A percentile compares a stretch with the other conserved stretches of the same genome.
These are phyloP conservation scores for Actinostola sp. DNA, from an alignment of 92 coral and sea anemone genomes.

Conservation along the genomic window DNA sequence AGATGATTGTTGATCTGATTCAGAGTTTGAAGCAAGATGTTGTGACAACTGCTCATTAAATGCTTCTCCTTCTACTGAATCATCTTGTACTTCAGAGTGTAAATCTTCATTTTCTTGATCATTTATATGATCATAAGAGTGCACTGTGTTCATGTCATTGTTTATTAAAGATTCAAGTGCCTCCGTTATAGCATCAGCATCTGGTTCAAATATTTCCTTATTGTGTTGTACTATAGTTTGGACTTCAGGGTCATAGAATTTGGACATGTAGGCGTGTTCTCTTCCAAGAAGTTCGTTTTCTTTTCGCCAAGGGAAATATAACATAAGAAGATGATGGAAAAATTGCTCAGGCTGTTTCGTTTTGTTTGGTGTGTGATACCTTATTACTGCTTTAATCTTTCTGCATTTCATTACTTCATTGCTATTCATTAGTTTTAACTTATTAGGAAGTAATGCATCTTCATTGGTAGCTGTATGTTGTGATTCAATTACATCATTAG, in stretches of 20 bases:
- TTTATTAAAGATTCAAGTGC: slow-evolving; percentile 58
- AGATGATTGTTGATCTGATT: slow-evolving; percentile 15
- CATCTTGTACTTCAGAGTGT: slow-evolving; percentile 38
- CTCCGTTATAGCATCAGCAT: slow-evolving; percentile 63
- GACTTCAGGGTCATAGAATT: slow-evolving; percentile 54
- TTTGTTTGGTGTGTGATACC: no score
- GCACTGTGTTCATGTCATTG: slow-evolving; percentile 26
- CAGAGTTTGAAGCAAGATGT: slow-evolving; percentile 30
- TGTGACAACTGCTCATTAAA: slow-evolving; percentile 44
- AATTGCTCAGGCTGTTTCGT: background rate
- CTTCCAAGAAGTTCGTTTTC: slow-evolving; percentile 46
- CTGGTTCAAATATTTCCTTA: no score
- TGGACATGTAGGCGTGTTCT: slow-evolving; percentile 57
- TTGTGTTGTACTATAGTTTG: no score
- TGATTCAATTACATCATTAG: no score
- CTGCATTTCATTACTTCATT: slow-evolving; percentile 36
- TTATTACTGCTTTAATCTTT: slow-evolving; percentile 34
- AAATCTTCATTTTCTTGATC: slow-evolving; percentile 70
- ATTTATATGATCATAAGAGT: slow-evolving; percentile 60
- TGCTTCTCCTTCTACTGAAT: slow-evolving; percentile 28
- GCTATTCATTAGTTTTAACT: slow-evolving; percentile 37
- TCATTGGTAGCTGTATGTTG: slow-evolving; percentile 49
- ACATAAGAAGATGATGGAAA: slow-evolving; percentile 53
- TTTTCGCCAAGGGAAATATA: slow-evolving; percentile 60
- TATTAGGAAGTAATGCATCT: slow-evolving; percentile 52